Conservation (phyloP, 2,113 vertebrate genomes). For the Ceuthmochares aereus region DNA sequence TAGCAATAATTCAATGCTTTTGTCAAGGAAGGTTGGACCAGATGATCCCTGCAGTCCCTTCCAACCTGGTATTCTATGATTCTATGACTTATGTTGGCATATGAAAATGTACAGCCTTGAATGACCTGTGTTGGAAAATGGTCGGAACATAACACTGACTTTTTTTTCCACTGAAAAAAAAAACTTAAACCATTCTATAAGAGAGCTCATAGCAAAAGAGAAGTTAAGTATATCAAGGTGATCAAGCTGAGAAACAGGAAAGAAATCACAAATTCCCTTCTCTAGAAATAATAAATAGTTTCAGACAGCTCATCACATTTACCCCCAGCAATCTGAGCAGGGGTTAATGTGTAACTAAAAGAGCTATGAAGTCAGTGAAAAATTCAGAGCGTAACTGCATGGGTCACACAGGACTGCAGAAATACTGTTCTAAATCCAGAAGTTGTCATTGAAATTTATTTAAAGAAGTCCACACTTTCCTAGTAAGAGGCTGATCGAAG, state of each 20-base stretch:
- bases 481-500: accelerated
- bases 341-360: constrained; percentile 50
- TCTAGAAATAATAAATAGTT: constrained; percentile 7
- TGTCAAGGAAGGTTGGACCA: too few relatives aligned
- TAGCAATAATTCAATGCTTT: neutral
- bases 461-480: neutral
- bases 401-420: neutral
- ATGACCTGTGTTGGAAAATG: neutral
- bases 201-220: neutral
- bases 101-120: neutral
- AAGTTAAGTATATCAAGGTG: neutral
- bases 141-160: neutral
- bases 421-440: neutral
- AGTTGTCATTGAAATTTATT: neutral
- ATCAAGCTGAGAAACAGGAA: neutral
- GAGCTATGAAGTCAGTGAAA: neutral
- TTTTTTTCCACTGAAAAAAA: neutral
- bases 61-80: too few relatives aligned
- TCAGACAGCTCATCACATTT: constrained; percentile 28
- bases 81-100: neutral
- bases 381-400: neutral
- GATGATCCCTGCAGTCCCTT: too few relatives aligned
- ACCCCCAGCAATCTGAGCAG: neutral
- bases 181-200: neutral
- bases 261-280: neutral